These are phyloP conservation scores for Drosophila testacea DNA, from an alignment of 2,888 invertebrate genomes.

Conservation along the genomic window DNA sequence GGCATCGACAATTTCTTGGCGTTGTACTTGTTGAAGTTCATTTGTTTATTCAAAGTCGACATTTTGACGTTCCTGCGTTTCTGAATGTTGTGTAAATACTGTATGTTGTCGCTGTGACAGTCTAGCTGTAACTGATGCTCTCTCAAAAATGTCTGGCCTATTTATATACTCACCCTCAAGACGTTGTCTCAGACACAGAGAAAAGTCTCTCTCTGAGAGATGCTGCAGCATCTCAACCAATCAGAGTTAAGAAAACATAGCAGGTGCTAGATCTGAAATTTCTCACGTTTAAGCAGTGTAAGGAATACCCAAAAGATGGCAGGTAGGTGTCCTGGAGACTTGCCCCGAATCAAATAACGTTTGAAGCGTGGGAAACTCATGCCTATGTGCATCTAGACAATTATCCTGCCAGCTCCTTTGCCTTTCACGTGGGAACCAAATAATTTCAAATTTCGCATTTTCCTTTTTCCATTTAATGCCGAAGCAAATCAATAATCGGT, in stretches of 20 bases:
- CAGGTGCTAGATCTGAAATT: slow-evolving; percentile 78
- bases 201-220: slow-evolving; percentile 29
- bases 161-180: slow-evolving; percentile 72
- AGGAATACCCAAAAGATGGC: slow-evolving; percentile 41
- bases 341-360: slow-evolving; percentile 40
- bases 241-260: slow-evolving; percentile 52
- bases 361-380: slow-evolving; percentile 79
- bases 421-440: slow-evolving; percentile 62
- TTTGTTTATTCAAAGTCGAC: slow-evolving; percentile 59
- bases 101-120: slow-evolving; percentile 50
- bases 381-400: slow-evolving; percentile 23
- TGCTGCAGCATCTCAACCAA: slow-evolving; percentile 75
- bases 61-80: slow-evolving; percentile 39
- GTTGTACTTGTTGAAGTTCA: slow-evolving; percentile 46
- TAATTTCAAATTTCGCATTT: slow-evolving; percentile 24
- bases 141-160: slow-evolving; percentile 50
- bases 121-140: slow-evolving; percentile 63
- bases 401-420: slow-evolving; percentile 48
- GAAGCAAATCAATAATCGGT: slow-evolving; percentile 14
- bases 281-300: slow-evolving; percentile 73
- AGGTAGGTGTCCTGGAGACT: slow-evolving; percentile 74
- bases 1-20: slow-evolving; percentile 53
- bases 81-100: slow-evolving; percentile 24
- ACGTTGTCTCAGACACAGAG: slow-evolving; percentile 19
- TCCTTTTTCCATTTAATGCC: slow-evolving; percentile 18